These are phyloP conservation scores for Oreotrochilus melanogaster DNA, from an alignment of 2,113 vertebrate species.

Conservation along the genomic window DNA sequence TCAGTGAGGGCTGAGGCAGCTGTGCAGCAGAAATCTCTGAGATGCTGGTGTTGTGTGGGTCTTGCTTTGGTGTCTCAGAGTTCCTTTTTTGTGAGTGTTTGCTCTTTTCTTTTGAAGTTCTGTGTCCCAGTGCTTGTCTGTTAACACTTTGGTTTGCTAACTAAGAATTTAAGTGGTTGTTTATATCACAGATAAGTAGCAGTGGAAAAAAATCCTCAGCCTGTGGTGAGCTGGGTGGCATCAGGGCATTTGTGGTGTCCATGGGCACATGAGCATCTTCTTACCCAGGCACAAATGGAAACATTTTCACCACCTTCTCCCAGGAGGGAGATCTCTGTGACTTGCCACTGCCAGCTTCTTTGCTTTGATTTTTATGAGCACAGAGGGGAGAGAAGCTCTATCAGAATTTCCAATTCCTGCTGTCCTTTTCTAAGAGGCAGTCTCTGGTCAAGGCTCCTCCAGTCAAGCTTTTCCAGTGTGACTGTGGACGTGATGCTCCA, in stretches of 20 bases:
- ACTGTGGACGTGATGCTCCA: not conserved
- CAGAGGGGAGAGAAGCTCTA: not conserved
- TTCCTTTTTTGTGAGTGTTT: not conserved
- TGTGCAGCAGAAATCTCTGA: not conserved
- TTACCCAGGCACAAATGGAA: not conserved
- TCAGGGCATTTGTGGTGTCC: not conserved
- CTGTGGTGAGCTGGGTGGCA: not conserved
- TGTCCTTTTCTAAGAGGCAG: not conserved
- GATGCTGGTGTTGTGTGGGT: not conserved
- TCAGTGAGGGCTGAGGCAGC: not conserved
- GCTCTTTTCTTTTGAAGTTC: not conserved
- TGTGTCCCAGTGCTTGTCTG: not conserved
- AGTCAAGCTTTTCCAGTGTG: not conserved
- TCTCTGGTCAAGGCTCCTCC: not conserved
- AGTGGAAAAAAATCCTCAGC: not conserved
- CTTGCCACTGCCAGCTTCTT: not conserved
- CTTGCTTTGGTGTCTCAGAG: not conserved
- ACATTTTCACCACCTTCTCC: not conserved
- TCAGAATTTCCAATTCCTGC: not conserved
- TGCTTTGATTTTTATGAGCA: not conserved
- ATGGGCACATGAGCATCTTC: accelerated
- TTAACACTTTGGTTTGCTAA: not conserved
- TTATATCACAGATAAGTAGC: not conserved
- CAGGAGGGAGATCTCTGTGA: not conserved
- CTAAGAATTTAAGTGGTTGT: not conserved